Evolutionary conservation across 2,888 invertebrate genomes (phyloP).

Genomic region (Eucriotettix oculatus): DNA sequence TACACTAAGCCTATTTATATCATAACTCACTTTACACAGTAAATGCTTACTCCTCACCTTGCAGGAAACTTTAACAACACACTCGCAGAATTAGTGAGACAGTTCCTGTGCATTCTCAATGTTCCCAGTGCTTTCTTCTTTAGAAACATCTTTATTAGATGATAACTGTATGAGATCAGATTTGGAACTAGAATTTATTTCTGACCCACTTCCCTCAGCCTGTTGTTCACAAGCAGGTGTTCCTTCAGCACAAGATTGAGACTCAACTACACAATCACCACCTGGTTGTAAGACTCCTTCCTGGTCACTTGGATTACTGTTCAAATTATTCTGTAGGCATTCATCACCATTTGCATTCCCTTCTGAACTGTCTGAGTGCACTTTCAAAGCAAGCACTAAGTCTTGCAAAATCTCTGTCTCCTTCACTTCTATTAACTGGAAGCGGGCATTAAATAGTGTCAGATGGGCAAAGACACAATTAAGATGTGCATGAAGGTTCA

Average conservation of each 20-base stretch:
- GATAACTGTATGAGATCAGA: constrained; percentile 5
- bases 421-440: constrained; percentile 70
- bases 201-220: background rate
- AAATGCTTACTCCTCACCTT: constrained; percentile 5
- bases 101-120: background rate
- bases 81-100: background rate
- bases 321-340: background rate
- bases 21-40: background rate
- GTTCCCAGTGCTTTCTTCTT: background rate
- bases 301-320: background rate
- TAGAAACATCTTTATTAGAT: background rate
- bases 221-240: background rate
- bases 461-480: constrained; percentile 96
- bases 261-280: background rate
- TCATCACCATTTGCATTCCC: background rate
- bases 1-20: background rate
- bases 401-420: constrained; percentile 90
- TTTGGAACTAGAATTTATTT: background rate
- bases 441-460: constrained; percentile 68
- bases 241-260: background rate
- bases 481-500: constrained; percentile 89
- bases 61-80: constrained; percentile 9
- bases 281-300: background rate
- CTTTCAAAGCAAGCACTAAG: constrained; percentile 61
- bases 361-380: constrained; percentile 15